Conservation (phyloP, 2,113 vertebrate species). For the Vulpes ferrilata region DNA sequence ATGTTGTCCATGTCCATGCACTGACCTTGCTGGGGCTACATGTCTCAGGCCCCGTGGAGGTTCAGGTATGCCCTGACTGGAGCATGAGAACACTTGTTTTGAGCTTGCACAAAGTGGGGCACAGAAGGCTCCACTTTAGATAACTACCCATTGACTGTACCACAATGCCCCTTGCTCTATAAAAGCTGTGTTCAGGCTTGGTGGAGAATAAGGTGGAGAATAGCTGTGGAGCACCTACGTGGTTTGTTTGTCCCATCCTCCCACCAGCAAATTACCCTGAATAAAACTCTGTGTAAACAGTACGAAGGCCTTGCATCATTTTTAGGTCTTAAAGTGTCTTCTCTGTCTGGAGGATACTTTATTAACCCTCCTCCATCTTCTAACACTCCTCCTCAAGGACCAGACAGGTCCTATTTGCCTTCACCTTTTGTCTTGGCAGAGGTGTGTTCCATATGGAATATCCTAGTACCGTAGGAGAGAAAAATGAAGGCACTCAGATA, state of each 20-base stretch:
- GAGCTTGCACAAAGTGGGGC: background rate
- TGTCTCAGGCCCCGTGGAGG: background rate
- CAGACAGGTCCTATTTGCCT: background rate
- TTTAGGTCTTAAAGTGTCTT: background rate
- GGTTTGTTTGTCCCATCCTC: background rate
- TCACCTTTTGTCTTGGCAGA: constrained; percentile 8
- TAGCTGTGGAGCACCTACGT: background rate
- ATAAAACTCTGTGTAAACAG: background rate
- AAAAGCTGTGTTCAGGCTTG: background rate
- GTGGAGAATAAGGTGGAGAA: background rate
- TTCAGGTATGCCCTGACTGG: background rate
- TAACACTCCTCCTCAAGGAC: background rate
- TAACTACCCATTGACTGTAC: background rate
- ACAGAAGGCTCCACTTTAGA: background rate
- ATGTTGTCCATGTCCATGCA: too few relatives aligned
- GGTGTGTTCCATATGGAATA: background rate
- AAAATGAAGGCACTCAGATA: background rate
- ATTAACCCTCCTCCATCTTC: background rate
- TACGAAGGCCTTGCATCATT: background rate
- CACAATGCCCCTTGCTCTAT: background rate
- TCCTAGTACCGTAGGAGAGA: background rate
- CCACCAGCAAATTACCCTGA: background rate
- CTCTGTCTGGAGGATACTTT: background rate
- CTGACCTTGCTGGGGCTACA: background rate
- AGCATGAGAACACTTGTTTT: background rate